Conservation (phyloP, 2,888 invertebrate genomes). For the Iselma pallidipennis region DNA sequence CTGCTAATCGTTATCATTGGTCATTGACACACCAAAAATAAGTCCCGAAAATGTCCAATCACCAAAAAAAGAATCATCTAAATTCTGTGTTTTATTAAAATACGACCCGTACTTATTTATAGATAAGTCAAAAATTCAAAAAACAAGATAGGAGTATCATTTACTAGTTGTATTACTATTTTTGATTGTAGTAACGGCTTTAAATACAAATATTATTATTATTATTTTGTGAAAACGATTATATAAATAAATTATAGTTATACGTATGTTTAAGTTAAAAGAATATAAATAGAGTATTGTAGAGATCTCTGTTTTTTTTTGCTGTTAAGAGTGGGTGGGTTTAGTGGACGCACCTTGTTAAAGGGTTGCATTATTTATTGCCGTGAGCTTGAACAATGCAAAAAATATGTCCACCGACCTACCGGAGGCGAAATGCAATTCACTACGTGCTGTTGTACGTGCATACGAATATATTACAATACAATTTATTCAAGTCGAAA, state of each 20-base stretch:
- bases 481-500: slow-evolving; percentile 48
- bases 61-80: too few relatives aligned
- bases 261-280: too few relatives aligned
- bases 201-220: too few relatives aligned
- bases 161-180: too few relatives aligned
- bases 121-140: too few relatives aligned
- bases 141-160: too few relatives aligned
- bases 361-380: slow-evolving; percentile 56
- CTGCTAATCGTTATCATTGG: background rate
- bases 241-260: too few relatives aligned
- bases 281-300: too few relatives aligned
- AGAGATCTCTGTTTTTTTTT: background rate
- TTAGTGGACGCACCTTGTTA: slow-evolving; percentile 51
- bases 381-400: slow-evolving; percentile 50
- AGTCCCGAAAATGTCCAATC: background rate
- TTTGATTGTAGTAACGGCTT: too few relatives aligned
- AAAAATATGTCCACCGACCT: slow-evolving; percentile 54
- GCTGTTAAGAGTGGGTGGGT: background rate
- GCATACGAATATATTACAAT: slow-evolving; percentile 46
- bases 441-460: slow-evolving; percentile 29
- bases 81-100: too few relatives aligned
- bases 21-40: background rate
- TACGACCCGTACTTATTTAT: too few relatives aligned
- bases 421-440: slow-evolving; percentile 52
- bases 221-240: too few relatives aligned